Percentiles rank a stretch among this genome's conserved stretches.
These are phyloP conservation scores for Drosophila nikananu DNA, from an alignment of 1,140 invertebrate genomes.

Conservation along the genomic window DNA sequence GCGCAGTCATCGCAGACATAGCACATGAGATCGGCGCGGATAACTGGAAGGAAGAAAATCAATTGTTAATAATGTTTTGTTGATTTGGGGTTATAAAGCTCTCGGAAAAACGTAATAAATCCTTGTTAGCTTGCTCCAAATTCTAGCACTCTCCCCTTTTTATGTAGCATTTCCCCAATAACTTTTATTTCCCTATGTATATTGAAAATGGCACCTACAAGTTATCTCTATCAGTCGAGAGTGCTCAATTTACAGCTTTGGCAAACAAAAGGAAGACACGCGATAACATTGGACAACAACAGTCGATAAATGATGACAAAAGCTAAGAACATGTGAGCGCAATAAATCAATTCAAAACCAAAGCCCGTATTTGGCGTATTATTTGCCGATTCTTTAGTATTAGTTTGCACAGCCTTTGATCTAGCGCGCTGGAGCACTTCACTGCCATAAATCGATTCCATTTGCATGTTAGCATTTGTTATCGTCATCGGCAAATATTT, in stretches of 20 bases:
- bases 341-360: conserved; percentile 62
- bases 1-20: conserved; percentile 78
- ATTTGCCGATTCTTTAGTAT: conserved; percentile 79
- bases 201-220: not conserved
- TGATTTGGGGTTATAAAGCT: not conserved
- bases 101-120: not conserved
- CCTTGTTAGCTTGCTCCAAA: not conserved
- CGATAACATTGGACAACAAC: conserved; percentile 35
- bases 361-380: conserved; percentile 54
- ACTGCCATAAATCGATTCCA: conserved; percentile 24
- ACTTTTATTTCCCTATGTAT: not conserved
- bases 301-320: conserved; percentile 61
- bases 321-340: conserved; percentile 52
- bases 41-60: conserved; percentile 26
- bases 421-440: conserved; percentile 9
- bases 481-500: conserved; percentile 65
- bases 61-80: not conserved
- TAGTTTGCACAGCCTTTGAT: conserved; percentile 39
- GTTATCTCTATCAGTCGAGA: conserved; percentile 45
- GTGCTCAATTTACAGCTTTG: conserved; percentile 72
- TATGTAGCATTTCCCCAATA: not conserved
- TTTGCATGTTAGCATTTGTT: conserved; percentile 77
- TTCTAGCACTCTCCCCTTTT: not conserved
- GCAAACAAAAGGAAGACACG: conserved; percentile 42
- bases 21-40: conserved; percentile 70